phyloP scores from a whole-genome alignment of 1,140 invertebrate species.

The Hycleus cichorii region DNA sequence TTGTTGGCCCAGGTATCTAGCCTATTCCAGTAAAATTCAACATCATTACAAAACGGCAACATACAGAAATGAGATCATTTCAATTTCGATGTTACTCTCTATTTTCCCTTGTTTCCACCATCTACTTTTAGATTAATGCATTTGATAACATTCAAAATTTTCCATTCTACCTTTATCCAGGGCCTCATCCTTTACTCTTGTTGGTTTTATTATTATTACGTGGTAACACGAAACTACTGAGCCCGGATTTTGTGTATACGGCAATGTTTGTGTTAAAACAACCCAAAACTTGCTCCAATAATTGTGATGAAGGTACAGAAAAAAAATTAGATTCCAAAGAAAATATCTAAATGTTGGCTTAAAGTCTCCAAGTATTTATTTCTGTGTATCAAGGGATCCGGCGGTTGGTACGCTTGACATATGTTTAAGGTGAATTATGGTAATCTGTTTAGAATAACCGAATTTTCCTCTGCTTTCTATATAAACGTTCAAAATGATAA shows the following conservation, averaged over 20 bases:
- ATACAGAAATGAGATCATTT: constrained; percentile 12
- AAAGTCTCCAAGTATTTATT: no score
- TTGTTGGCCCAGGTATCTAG: constrained; percentile 1
- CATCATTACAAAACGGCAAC: constrained; percentile 10
- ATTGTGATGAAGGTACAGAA: no score
- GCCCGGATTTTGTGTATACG: no score
- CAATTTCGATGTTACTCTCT: constrained; percentile 12
- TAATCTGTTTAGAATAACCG: neutral
- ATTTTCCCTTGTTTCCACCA: constrained; percentile 12
- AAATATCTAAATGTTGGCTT: no score
- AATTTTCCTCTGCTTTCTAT: neutral
- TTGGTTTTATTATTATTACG: constrained; percentile 1
- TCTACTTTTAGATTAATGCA: constrained; percentile 13
- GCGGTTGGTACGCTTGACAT: neutral
- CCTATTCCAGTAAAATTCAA: constrained; percentile 14
- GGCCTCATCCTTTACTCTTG: no score
- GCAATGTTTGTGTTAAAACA: no score
- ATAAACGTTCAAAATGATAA: no score
- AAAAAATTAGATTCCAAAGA: no score
- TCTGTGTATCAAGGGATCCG: no score
- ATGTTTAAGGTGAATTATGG: constrained; percentile 1
- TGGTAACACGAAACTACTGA: no score
- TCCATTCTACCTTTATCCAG: constrained; percentile 6
- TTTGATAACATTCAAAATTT: constrained; percentile 16
- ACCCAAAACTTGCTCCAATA: no score